phyloP scores from a whole-genome alignment of 2,113 vertebrate species.

The Irena cyanogastra region DNA sequence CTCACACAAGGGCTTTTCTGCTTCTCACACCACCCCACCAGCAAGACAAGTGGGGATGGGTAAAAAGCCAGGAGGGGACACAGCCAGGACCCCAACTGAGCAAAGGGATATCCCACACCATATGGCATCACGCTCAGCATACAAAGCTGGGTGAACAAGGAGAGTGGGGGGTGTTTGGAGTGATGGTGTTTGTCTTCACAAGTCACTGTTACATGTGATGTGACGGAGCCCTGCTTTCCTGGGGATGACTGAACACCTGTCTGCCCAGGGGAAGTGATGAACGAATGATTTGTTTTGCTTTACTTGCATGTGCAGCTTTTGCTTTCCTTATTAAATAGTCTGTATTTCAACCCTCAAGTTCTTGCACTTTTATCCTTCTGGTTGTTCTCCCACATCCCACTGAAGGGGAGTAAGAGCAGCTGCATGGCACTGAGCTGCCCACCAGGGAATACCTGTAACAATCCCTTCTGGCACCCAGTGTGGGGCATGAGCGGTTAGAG shows the following conservation, averaged over 20 bases:
- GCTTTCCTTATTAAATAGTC: not conserved
- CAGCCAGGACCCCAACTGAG: rapidly evolving
- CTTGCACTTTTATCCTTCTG: not conserved
- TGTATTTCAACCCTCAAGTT: not conserved
- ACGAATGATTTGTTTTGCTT: not conserved
- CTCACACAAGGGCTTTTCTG: not conserved
- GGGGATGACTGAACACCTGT: not conserved
- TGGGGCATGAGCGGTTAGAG: not conserved
- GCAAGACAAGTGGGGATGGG: rapidly evolving
- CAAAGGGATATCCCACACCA: not conserved
- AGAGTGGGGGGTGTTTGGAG: not conserved
- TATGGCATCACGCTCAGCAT: not conserved
- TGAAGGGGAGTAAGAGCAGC: not conserved
- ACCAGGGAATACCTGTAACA: rapidly evolving
- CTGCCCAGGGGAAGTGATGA: not conserved
- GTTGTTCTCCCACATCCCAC: not conserved
- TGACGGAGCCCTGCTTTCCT: not conserved
- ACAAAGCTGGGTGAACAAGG: not conserved
- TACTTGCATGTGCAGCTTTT: not conserved
- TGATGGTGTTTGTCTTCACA: not conserved
- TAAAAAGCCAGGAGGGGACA: not conserved
- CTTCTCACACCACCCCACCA: not conserved
- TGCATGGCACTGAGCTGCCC: not conserved
- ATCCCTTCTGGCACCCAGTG: not conserved
- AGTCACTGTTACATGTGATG: rapidly evolving